phyloP scores from a whole-genome alignment of 2,797 vertebrate species.

The Xiphophorus birchmanni region DNA sequence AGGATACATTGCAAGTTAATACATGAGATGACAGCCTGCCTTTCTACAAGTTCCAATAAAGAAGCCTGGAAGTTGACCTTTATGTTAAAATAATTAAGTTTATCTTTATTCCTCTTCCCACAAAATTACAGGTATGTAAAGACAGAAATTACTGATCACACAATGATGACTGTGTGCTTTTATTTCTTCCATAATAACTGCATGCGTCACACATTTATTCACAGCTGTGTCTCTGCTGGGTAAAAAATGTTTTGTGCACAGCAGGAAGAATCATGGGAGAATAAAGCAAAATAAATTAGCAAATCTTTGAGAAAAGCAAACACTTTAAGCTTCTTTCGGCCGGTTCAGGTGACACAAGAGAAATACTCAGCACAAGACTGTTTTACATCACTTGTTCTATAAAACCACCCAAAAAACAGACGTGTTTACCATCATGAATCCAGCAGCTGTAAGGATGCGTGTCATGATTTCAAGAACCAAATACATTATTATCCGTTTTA shows the following conservation, averaged over 20 bases:
- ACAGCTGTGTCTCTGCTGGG: conserved; percentile 38
- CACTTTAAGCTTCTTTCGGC: not conserved
- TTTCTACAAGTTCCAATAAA: conserved; percentile 51
- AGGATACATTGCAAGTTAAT: conserved; percentile 44
- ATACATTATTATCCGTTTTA: not conserved
- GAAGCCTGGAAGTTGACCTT: conserved; percentile 54
- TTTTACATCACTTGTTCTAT: not conserved
- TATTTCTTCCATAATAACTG: conserved; percentile 55
- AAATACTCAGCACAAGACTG: not conserved
- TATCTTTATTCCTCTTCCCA: conserved; percentile 11
- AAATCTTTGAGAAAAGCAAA: conserved; percentile 30
- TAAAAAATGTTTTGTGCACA: conserved; percentile 37
- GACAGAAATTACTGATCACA: conserved; percentile 31
- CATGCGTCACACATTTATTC: conserved; percentile 46
- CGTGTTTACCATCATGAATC: not conserved
- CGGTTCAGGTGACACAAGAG: not conserved
- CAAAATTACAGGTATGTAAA: conserved; percentile 14
- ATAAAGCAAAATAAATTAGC: conserved; percentile 30
- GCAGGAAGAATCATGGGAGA: conserved; percentile 39
- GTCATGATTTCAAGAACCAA: not conserved
- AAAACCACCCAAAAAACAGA: not conserved
- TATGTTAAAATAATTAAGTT: conserved; percentile 42
- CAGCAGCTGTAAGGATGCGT: not conserved
- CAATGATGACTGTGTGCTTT: conserved; percentile 30
- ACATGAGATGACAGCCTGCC: conserved; percentile 39